Base-by-base conservation (phyloP, 2,113 vertebrate species). In the Cromileptes altivelis region DNA sequence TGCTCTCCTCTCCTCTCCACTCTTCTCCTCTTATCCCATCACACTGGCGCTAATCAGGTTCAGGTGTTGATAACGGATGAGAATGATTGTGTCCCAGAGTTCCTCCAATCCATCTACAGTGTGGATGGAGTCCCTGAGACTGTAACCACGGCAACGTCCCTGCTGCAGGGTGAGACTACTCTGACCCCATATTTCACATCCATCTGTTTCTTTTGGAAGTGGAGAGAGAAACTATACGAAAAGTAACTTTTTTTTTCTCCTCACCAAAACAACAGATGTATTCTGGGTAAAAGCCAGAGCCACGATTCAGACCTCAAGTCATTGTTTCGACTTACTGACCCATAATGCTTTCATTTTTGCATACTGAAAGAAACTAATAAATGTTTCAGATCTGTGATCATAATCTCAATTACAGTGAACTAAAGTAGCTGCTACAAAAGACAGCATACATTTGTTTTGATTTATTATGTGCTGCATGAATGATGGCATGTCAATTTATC, bases 61-160 rank as follows among this genome's bases (percentile, higher is more conserved):
- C 94, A 96, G 90, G 95, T 97, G 94, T 91, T 96, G 91, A 97
- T 97, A 92, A 96, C 93, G 62, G 97, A 98, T 62, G 96, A 96
- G 89, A 97, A 97, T 70, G 96, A 97, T 87, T 98, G 96, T 81
- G 95, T 95, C 82, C 96, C 96, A 0, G 96, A 97, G 94, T 98
- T 98, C 89, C 93, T 96, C 84, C 96, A 97, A 89, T 96, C 95
- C 7, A 97, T 98, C 94, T 98, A 96, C 91, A 97, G 94, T 90
- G 96, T 97, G 92, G 94, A 96, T 6, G 94, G 91, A 80, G 95
- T 97, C 89, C 96, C 95, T 62, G 97, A 98, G 93, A 96, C 96
- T 12, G 97, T 98, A 94, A 92, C 96, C 92, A 96, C 95, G 83
- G 96, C 97, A 95, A 98, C 97, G 25, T 96, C 95, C 3, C 94